phyloP scores from a whole-genome alignment of 2,797 vertebrate genomes.

The Channa striata region DNA sequence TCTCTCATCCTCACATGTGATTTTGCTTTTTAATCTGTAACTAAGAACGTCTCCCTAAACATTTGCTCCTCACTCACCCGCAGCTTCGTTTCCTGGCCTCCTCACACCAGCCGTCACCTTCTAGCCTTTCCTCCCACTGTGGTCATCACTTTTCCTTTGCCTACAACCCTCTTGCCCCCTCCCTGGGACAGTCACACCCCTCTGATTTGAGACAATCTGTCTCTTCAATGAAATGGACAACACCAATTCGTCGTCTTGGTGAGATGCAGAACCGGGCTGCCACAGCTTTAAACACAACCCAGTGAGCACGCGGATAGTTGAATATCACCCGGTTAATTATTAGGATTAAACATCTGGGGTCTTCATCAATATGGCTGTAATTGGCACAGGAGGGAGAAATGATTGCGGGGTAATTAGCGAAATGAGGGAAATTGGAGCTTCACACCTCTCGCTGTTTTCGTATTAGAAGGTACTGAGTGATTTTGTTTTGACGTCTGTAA shows the following conservation, averaged over 20 bases:
- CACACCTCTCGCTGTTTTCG: slow-evolving; percentile 38
- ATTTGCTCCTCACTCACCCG: neutral
- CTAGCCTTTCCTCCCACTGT: slow-evolving; percentile 6
- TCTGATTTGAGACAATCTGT: slow-evolving; percentile 38
- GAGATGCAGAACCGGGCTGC: slow-evolving; percentile 45
- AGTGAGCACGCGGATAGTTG: slow-evolving; percentile 28
- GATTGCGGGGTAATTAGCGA: slow-evolving; percentile 59
- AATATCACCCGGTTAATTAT: slow-evolving; percentile 59
- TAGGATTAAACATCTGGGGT: slow-evolving; percentile 55
- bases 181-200: slow-evolving; percentile 17
- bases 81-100: slow-evolving; percentile 20
- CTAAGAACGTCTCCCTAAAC: slow-evolving; percentile 1
- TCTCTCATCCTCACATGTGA: neutral
- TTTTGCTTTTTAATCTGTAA: slow-evolving; percentile 11
- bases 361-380: slow-evolving; percentile 62
- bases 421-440: slow-evolving; percentile 52
- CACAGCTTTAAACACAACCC: slow-evolving; percentile 32
- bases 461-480: slow-evolving; percentile 23
- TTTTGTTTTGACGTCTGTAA: slow-evolving; percentile 35
- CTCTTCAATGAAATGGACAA: slow-evolving; percentile 76
- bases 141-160: neutral
- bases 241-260: slow-evolving; percentile 58
- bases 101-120: slow-evolving; percentile 12
- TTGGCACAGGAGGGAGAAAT: slow-evolving; percentile 59
- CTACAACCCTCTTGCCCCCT: neutral